These are phyloP conservation scores for Scolopax rusticola DNA, from an alignment of 2,797 vertebrate genomes.

Conservation along the genomic window DNA sequence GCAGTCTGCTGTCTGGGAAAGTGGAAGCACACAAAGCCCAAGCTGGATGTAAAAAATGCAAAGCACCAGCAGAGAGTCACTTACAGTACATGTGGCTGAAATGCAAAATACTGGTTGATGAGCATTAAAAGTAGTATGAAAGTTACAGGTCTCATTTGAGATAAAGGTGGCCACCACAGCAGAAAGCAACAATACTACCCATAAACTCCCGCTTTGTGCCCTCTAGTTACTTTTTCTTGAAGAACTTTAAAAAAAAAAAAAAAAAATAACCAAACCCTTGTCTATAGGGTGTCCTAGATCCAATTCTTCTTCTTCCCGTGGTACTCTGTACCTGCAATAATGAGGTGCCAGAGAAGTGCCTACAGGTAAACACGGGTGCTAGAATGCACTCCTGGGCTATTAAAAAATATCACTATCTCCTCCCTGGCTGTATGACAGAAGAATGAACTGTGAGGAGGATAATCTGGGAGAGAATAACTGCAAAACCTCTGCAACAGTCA, in stretches of 20 bases:
- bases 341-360: not conserved
- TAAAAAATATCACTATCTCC: not conserved
- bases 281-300: too few species aligned
- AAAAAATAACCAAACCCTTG: too few species aligned
- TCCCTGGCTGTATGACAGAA: not conserved
- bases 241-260: not conserved
- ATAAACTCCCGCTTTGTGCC: not conserved
- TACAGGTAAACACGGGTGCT: not conserved
- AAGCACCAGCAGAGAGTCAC: not conserved
- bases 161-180: not conserved
- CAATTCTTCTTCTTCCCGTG: not conserved
- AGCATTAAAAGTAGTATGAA: not conserved
- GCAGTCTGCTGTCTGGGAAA: not conserved
- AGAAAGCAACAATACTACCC: not conserved
- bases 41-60: not conserved
- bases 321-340: not conserved
- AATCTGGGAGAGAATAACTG: not conserved
- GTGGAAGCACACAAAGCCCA: not conserved
- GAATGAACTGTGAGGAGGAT: not conserved
- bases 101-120: not conserved
- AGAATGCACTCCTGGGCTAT: not conserved
- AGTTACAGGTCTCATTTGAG: not conserved
- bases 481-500: not conserved
- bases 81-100: not conserved
- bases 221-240: not conserved